A percentile compares a stretch with the other conserved stretches of the same genome.
Conservation (phyloP, 2,113 vertebrate genomes). For the Protobothrops mucrosquamatus region DNA sequence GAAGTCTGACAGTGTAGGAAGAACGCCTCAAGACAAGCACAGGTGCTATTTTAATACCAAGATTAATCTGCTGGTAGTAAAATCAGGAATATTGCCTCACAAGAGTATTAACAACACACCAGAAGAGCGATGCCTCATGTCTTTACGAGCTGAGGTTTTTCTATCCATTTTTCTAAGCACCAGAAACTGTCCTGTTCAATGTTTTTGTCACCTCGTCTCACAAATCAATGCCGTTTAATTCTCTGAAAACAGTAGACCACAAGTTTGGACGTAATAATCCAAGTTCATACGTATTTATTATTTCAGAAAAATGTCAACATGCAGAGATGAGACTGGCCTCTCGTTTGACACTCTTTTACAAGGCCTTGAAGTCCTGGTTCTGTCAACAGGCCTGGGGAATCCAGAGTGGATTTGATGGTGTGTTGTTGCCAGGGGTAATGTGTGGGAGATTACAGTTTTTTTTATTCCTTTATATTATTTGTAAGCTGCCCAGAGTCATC, state of each 20-base stretch:
- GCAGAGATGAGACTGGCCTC: too few relatives aligned
- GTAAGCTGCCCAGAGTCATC: too few relatives aligned
- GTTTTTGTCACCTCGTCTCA: neutral
- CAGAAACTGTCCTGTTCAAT: neutral
- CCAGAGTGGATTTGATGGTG: too few relatives aligned
- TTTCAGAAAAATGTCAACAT: neutral
- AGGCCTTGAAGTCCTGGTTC: too few relatives aligned
- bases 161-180: neutral
- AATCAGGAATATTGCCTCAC: slow-evolving; percentile 19
- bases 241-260: neutral
- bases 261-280: neutral
- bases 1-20: neutral
- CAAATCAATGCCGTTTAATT: neutral
- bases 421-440: too few relatives aligned
- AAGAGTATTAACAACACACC: neutral
- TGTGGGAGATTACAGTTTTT: too few relatives aligned
- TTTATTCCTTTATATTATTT: too few relatives aligned
- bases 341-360: too few relatives aligned
- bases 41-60: slow-evolving; percentile 5
- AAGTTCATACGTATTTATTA: neutral
- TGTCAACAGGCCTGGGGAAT: too few relatives aligned
- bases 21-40: neutral
- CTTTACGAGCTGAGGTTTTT: slow-evolving; percentile 7
- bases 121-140: neutral
- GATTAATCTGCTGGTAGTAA: slow-evolving; percentile 16